Base-by-base conservation (phyloP, 2,113 vertebrate species). In the Tamias sibiricus region DNA sequence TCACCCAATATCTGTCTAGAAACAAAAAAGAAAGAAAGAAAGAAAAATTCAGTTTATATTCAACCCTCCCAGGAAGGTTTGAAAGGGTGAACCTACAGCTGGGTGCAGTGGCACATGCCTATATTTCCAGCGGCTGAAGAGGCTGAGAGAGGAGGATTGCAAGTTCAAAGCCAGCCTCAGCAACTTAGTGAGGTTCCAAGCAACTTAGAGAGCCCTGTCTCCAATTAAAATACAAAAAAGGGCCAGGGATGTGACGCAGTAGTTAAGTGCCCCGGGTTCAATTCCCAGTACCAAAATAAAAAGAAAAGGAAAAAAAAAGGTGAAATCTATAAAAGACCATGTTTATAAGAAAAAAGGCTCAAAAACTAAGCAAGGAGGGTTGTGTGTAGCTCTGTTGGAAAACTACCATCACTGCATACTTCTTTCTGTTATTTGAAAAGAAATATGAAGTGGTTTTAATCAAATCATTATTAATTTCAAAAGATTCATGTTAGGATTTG, bases 391-490 rank as follows among this genome's bases (percentile, higher is more conserved):
- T 89, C 42, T 54, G 28, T 24, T 72, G 0, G 40, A 64, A 26
- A 95, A 76, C 22, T 76, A 16, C 28, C 64, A 44, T 82, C 37
- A 66, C 8, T 14, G n/a, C 24, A 66, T 57, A 64, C 1, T 52
- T 95, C 42, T 54, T 84, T 69, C 42, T 35, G 30, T 7, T 6
- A 68, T 66, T 91, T 95, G 22, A 52, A 81, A 92, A 68, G 35
- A 71, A 77, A 82, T 71, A 92, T 62, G 47, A 95, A 68, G 40
- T 87, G 13, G 22, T 62, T 79, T 91, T 52, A 68, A 72, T 47
- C 2, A 94, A 86, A 72, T 86, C n/a, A 87, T 62, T 91, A n/a
- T 82, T 77, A 64, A 72, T 90, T 62, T 83, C 62, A 77, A 87
- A 92, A 87, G 54, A 85, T 49, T 42, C 49, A 22, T 42, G 4